Evolutionary conservation across 1,140 invertebrate genomes (phyloP).

Genomic region (Trachymyrmex septentrionalis): DNA sequence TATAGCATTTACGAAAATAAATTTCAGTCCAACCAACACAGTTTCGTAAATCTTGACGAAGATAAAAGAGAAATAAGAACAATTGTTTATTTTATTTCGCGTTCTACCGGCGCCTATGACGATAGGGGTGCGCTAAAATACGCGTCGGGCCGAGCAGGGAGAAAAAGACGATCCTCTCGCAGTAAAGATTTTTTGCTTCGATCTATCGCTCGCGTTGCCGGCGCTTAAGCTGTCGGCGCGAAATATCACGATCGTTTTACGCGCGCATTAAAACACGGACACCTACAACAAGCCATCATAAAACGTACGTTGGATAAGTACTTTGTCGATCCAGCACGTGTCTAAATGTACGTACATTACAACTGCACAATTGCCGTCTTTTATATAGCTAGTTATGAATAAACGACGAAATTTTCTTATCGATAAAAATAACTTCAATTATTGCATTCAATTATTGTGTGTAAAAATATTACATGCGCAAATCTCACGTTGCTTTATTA

Average conservation of each 20-base stretch:
- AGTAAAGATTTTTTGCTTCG: slow-evolving; percentile 49
- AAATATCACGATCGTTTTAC: slow-evolving; percentile 35
- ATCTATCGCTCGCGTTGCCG: slow-evolving; percentile 45
- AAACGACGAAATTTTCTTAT: background rate
- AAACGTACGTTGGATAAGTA: background rate
- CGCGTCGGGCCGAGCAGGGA: background rate
- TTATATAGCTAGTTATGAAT: background rate
- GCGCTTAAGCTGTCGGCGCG: slow-evolving; percentile 32
- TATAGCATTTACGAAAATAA: background rate
- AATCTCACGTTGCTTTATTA: background rate
- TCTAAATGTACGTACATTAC: background rate
- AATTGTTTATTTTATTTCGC: slow-evolving; percentile 37
- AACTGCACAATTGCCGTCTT: background rate
- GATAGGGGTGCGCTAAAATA: slow-evolving; percentile 24
- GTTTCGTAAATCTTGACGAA: background rate
- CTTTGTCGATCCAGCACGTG: background rate
- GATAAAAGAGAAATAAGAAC: background rate
- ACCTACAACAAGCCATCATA: slow-evolving; percentile 12
- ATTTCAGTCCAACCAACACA: slow-evolving; percentile 2
- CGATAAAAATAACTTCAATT: background rate
- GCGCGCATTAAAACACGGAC: slow-evolving; percentile 32
- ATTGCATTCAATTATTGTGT: background rate
- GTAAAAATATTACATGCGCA: background rate
- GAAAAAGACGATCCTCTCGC: slow-evolving; percentile 9
- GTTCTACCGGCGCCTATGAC: slow-evolving; percentile 20